Percentiles rank a stretch among this genome's conserved stretches.
Conservation (phyloP, 30 jellyfish, hydroid and myxozoan species). For the Sanderia malayensis region DNA sequence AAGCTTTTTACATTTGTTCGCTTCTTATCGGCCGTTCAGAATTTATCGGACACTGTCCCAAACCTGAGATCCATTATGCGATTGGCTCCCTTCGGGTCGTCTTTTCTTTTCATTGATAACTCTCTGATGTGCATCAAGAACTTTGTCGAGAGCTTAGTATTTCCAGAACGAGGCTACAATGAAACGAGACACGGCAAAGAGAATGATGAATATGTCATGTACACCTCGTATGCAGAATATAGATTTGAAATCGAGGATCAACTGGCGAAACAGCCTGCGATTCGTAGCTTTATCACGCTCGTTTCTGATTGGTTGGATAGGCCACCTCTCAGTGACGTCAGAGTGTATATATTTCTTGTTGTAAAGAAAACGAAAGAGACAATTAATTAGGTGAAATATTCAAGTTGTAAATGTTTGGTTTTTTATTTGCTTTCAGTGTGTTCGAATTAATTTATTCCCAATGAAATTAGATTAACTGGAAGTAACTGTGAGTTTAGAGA, state of each 20-base stretch:
- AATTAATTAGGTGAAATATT: too few species aligned
- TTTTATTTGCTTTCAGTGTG: too few species aligned
- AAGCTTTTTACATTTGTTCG: conserved; percentile 77
- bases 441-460: too few species aligned
- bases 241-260: conserved; percentile 85
- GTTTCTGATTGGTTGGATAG: conserved; percentile 95
- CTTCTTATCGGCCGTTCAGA: conserved; percentile 90
- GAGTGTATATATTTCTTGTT: conserved; percentile 80
- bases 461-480: too few species aligned
- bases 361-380: conserved; percentile 65
- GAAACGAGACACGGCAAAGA: conserved; percentile 72
- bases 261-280: conserved; percentile 48
- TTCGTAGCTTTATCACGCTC: conserved; percentile 58
- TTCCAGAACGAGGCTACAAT: conserved; percentile 67
- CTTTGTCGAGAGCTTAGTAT: conserved; percentile 80
- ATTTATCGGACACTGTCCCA: conserved; percentile 61
- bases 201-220: conserved; percentile 56
- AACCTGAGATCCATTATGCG: conserved; percentile 67
- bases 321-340: conserved; percentile 93
- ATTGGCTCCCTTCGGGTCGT: conserved; percentile 88
- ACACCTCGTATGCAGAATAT: conserved; percentile 84
- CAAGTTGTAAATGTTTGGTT: too few species aligned
- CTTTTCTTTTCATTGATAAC: conserved; percentile 87
- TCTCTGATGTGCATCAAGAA: conserved; percentile 75
- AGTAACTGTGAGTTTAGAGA: too few species aligned